Percentiles rank a stretch among this genome's conserved stretches.
Evolutionary conservation across 2,797 vertebrate genomes (phyloP).

Genomic region (Morelia viridis): DNA sequence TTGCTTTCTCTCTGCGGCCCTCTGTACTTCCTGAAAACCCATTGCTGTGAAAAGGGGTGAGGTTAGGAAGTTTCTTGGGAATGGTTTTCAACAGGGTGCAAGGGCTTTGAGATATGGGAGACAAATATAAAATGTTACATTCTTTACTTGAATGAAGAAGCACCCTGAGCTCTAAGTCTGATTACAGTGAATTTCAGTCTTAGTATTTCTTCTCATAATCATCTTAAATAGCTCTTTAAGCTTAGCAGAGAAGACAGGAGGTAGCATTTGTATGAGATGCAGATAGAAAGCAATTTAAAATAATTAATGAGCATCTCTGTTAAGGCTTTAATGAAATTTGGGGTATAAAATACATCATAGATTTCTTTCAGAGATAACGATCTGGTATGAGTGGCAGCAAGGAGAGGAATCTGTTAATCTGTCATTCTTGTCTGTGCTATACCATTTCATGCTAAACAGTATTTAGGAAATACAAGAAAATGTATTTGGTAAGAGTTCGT

Average conservation of each 20-base stretch:
- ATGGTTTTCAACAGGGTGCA: not conserved
- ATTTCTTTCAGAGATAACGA: too few species aligned
- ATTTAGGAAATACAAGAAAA: too few species aligned
- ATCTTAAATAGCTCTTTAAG: not conserved
- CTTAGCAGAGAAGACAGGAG: not conserved
- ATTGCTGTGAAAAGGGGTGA: not conserved
- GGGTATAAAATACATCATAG: too few species aligned
- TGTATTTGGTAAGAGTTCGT: too few species aligned
- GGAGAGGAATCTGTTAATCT: too few species aligned
- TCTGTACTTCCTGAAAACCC: not conserved
- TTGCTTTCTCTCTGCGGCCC: not conserved
- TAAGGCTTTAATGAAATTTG: too few species aligned
- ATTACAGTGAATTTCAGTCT: not conserved
- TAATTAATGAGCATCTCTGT: not conserved
- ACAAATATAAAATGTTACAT: not conserved
- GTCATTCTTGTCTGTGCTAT: too few species aligned
- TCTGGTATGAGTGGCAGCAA: too few species aligned
- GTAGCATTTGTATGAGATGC: not conserved
- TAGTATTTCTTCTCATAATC: not conserved
- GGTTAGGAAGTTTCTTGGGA: not conserved
- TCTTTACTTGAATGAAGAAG: not conserved
- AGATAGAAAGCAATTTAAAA: not conserved
- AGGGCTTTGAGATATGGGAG: not conserved
- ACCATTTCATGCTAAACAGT: too few species aligned
- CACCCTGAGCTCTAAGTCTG: not conserved